These are phyloP conservation scores for Anthopleura xanthogrammica DNA, from an alignment of 92 coral and sea anemone genomes.

Conservation along the genomic window DNA sequence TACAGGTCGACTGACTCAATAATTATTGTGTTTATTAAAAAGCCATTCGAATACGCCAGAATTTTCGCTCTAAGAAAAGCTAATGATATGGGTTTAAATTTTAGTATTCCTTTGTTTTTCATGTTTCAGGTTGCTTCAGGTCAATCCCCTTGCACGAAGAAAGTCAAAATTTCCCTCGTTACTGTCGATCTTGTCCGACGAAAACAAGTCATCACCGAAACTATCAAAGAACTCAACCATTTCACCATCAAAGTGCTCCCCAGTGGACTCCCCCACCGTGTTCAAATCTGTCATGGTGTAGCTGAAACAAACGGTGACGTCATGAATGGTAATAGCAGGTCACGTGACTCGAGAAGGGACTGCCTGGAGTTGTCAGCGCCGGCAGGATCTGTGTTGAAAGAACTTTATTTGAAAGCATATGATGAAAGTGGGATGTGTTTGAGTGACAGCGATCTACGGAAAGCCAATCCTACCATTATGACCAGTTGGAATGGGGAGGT, in stretches of 20 bases:
- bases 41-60: too few relatives aligned
- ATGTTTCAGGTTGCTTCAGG: constrained; percentile 45
- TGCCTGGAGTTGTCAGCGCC: constrained; percentile 78
- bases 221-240: constrained; percentile 60
- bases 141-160: constrained; percentile 55
- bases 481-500: constrained; percentile 94
- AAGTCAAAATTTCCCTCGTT: constrained; percentile 67
- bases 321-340: constrained; percentile 30
- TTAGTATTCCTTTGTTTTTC: background rate
- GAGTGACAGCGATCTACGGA: constrained; percentile 43
- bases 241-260: constrained; percentile 76
- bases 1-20: too few relatives aligned
- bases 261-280: constrained; percentile 74
- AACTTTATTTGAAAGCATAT: constrained; percentile 61
- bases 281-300: constrained; percentile 57
- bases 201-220: constrained; percentile 58
- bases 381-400: constrained; percentile 69
- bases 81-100: too few relatives aligned
- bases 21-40: too few relatives aligned
- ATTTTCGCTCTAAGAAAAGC: too few relatives aligned
- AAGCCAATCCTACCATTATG: constrained; percentile 54
- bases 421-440: constrained; percentile 69
- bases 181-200: constrained; percentile 61
- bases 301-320: constrained; percentile 25
- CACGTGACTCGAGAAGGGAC: constrained; percentile 37